Conservation (phyloP, 2,797 vertebrate species). For the Saxicola maurus region DNA sequence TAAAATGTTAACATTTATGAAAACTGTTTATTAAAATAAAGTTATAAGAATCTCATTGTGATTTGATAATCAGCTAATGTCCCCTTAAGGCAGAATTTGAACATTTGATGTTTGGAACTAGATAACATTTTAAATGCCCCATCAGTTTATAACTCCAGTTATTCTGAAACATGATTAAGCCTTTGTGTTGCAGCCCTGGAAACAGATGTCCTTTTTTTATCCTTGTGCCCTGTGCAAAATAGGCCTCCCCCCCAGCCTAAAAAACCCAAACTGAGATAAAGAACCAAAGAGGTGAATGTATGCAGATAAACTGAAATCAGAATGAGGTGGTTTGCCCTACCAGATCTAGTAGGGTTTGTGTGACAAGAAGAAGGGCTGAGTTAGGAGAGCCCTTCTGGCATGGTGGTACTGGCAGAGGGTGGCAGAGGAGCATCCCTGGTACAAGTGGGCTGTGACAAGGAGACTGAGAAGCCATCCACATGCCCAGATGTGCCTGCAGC, state of each 20-base stretch:
- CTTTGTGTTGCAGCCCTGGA: not conserved
- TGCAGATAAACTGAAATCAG: not conserved
- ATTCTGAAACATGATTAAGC: not conserved
- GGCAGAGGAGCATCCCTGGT: not conserved
- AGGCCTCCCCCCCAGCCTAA: not conserved
- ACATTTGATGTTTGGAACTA: constrained; percentile 4
- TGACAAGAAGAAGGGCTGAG: not conserved
- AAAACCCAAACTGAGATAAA: not conserved
- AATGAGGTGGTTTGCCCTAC: not conserved
- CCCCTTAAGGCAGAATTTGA: constrained; percentile 47
- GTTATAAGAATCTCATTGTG: constrained; percentile 50
- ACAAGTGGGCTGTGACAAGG: not conserved
- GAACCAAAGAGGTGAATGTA: not conserved
- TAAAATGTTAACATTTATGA: constrained; percentile 56
- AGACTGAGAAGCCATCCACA: not conserved
- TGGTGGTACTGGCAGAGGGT: not conserved
- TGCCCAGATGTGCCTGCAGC: not conserved
- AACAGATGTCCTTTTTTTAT: not conserved
- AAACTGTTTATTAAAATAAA: constrained; percentile 61
- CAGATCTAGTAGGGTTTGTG: not conserved
- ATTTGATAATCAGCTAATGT: constrained; percentile 57
- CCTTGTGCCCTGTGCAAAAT: not conserved
- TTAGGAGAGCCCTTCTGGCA: not conserved
- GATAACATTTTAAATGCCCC: constrained; percentile 14
- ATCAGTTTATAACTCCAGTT: constrained; percentile 2